phyloP scores from a whole-genome alignment of 2,888 invertebrate genomes.

The Eristalis pertinax region DNA sequence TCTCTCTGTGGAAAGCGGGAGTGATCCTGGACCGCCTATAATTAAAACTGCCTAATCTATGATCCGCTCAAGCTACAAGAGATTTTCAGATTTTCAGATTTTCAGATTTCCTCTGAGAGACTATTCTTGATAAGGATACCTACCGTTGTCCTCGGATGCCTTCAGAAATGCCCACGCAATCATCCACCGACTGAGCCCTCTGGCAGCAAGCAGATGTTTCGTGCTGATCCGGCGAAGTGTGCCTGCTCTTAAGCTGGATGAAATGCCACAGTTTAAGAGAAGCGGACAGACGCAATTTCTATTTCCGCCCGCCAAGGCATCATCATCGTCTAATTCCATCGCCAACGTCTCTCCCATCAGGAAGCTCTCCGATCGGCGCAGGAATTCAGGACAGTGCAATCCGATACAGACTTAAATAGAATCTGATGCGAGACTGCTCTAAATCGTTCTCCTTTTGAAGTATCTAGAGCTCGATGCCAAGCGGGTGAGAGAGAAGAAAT shows the following conservation, averaged over 20 bases:
- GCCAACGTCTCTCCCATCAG: slow-evolving; percentile 5
- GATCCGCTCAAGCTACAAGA: slow-evolving; percentile 29
- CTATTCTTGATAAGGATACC: slow-evolving; percentile 38
- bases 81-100: slow-evolving; percentile 42
- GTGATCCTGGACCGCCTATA: slow-evolving; percentile 53
- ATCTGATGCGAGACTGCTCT: slow-evolving; percentile 37
- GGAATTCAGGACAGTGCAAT: slow-evolving; percentile 36
- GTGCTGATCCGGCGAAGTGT: neutral
- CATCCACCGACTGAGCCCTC: slow-evolving; percentile 27
- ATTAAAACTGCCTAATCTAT: slow-evolving; percentile 54
- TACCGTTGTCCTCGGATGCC: neutral
- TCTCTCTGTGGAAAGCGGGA: slow-evolving; percentile 39
- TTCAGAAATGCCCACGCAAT: slow-evolving; percentile 40
- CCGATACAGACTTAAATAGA: slow-evolving; percentile 17
- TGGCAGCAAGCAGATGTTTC: slow-evolving; percentile 53
- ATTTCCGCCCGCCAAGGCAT: neutral
- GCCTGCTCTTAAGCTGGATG: neutral
- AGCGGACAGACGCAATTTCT: neutral
- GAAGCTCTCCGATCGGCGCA: slow-evolving; percentile 16
- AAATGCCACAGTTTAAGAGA: neutral
- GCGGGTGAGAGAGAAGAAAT: slow-evolving; percentile 29
- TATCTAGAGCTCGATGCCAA: slow-evolving; percentile 25
- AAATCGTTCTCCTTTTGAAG: slow-evolving; percentile 11
- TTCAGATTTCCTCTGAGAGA: slow-evolving; percentile 11
- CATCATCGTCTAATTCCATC: slow-evolving; percentile 2